A percentile compares a stretch with the other conserved stretches of the same genome.
Evolutionary conservation across 1,140 invertebrate species (phyloP).

Genomic region (Habropoda laboriosa): DNA sequence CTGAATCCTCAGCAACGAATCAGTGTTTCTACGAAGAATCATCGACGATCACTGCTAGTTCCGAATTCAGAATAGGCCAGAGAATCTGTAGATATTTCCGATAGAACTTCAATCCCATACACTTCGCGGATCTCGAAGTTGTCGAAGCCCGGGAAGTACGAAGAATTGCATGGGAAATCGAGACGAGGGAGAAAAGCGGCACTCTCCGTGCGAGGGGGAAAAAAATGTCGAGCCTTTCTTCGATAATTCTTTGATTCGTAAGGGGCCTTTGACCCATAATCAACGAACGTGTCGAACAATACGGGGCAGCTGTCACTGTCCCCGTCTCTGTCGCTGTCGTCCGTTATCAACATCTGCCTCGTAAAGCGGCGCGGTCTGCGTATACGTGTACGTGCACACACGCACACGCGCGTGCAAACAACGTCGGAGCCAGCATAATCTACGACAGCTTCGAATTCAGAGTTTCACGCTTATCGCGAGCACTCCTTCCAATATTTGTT

Average conservation of each 20-base stretch:
- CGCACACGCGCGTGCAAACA: constrained; percentile 20
- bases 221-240: constrained; percentile 31
- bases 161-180: no score
- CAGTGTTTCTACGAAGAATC: neutral
- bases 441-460: constrained; percentile 68
- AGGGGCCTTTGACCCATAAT: constrained; percentile 72
- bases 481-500: constrained; percentile 70
- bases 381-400: constrained; percentile 19
- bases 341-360: constrained; percentile 74
- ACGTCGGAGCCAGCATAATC: constrained; percentile 52
- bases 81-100: neutral
- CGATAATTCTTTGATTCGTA: constrained; percentile 60
- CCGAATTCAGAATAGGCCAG: no score
- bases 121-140: neutral
- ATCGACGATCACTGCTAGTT: neutral
- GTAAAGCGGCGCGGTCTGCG: constrained; percentile 59
- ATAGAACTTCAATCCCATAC: neutral
- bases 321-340: constrained; percentile 62
- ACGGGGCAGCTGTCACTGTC: constrained; percentile 71
- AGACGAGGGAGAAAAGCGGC: neutral
- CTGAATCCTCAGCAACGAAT: no score
- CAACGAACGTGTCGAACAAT: constrained; percentile 69
- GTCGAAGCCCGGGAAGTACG: neutral
- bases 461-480: constrained; percentile 64
- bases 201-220: neutral